A percentile compares a stretch with the other conserved stretches of the same genome.
phyloP scores from a whole-genome alignment of 2,888 invertebrate genomes.

The Galeopsomyia nigrocyanea region DNA sequence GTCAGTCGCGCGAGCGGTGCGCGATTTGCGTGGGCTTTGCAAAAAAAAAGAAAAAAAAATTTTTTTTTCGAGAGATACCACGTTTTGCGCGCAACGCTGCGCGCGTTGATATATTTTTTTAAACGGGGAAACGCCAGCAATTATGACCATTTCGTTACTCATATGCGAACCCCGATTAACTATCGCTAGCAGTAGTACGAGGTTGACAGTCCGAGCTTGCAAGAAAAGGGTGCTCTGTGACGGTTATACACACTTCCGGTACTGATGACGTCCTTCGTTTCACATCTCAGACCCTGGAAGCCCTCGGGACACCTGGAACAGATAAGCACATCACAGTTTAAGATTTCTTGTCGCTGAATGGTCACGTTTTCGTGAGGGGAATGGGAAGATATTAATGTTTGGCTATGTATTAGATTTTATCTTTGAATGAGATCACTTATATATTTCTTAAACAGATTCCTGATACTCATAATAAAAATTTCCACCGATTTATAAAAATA shows the following conservation, averaged over 20 bases:
- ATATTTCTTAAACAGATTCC: too few species aligned
- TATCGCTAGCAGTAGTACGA: constrained; percentile 82
- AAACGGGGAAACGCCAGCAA: constrained; percentile 49
- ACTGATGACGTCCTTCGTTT: constrained; percentile 82
- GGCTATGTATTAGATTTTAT: too few species aligned
- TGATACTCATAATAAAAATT: too few species aligned
- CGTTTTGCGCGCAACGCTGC: not conserved
- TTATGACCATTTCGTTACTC: constrained; percentile 49
- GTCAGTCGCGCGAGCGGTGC: not conserved
- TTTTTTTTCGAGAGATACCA: not conserved
- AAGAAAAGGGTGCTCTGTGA: constrained; percentile 76
- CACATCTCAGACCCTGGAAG: constrained; percentile 84
- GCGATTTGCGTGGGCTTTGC: not conserved
- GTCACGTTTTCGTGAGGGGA: too few species aligned
- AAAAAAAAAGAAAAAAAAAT: constrained; percentile 9
- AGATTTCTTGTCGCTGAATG: not conserved
- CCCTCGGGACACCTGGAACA: constrained; percentile 80
- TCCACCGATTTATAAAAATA: too few species aligned
- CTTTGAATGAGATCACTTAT: too few species aligned
- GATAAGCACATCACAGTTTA: not conserved
- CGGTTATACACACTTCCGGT: constrained; percentile 83
- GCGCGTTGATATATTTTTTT: constrained; percentile 8
- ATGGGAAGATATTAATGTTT: too few species aligned
- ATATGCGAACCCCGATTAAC: constrained; percentile 64
- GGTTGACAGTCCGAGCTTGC: constrained; percentile 83